Percentiles rank a stretch among this genome's conserved stretches.
Evolutionary conservation across 1,140 invertebrate genomes (phyloP).

Genomic region (Calephelis virginiensis): DNA sequence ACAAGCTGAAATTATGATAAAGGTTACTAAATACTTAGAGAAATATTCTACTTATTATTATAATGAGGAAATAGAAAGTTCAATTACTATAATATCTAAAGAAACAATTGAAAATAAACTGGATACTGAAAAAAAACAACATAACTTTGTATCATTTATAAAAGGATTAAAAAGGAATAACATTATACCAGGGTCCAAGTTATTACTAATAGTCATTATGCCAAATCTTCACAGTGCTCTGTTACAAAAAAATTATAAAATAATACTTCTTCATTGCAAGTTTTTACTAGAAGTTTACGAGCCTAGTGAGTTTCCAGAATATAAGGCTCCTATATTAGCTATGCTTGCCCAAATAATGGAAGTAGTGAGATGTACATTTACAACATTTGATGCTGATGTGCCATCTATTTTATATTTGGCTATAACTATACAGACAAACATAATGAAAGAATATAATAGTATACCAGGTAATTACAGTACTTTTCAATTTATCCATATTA

Average conservation of each 20-base stretch:
- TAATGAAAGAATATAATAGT: slow-evolving; percentile 40
- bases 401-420: slow-evolving; percentile 44
- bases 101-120: slow-evolving; percentile 38
- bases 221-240: slow-evolving; percentile 55
- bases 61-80: slow-evolving; percentile 52
- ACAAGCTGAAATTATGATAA: slow-evolving; percentile 53
- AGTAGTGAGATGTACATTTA: slow-evolving; percentile 55
- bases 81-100: slow-evolving; percentile 43
- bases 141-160: slow-evolving; percentile 55
- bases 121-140: slow-evolving; percentile 39
- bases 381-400: slow-evolving; percentile 39
- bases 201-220: slow-evolving; percentile 62
- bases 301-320: slow-evolving; percentile 47
- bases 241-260: slow-evolving; percentile 41
- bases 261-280: slow-evolving; percentile 47
- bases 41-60: slow-evolving; percentile 59
- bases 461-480: slow-evolving; percentile 46
- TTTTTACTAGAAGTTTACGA: slow-evolving; percentile 43
- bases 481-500: too few species aligned
- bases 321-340: slow-evolving; percentile 57
- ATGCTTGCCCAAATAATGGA: slow-evolving; percentile 61
- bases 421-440: slow-evolving; percentile 42
- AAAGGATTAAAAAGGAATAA: slow-evolving; percentile 41
- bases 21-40: slow-evolving; percentile 47
- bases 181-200: slow-evolving; percentile 45